phyloP scores from a whole-genome alignment of 2,113 vertebrate genomes.

The Setophaga petechia region DNA sequence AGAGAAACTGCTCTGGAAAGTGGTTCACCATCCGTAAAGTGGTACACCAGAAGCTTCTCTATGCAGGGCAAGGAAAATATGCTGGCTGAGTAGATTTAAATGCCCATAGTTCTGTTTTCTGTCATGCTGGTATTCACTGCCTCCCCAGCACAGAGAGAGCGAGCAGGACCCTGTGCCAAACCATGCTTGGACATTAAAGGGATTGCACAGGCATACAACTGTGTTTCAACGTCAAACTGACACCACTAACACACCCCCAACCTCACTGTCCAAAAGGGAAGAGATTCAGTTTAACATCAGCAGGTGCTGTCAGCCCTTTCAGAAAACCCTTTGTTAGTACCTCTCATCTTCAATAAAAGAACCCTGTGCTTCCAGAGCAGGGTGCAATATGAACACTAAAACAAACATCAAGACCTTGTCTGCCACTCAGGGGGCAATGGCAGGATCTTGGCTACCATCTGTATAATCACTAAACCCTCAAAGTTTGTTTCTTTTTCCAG shows the following conservation, averaged over 20 bases:
- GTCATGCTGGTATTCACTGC: not conserved
- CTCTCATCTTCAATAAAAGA: not conserved
- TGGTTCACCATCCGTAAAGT: rapidly evolving
- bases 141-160: not conserved
- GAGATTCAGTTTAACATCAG: not conserved
- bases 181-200: not conserved
- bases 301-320: not conserved
- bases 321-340: not conserved
- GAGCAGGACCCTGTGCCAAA: not conserved
- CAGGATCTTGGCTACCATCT: not conserved
- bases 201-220: not conserved
- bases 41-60: not conserved
- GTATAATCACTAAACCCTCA: not conserved
- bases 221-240: not conserved
- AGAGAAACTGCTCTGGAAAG: not conserved
- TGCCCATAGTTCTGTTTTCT: not conserved
- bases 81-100: not conserved
- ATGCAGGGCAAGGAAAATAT: rapidly evolving
- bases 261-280: not conserved
- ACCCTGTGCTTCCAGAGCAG: not conserved
- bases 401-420: not conserved
- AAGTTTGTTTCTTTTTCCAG: not conserved
- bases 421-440: not conserved
- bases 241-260: rapidly evolving
- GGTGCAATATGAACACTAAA: not conserved